These are phyloP conservation scores for Sander lucioperca DNA, from an alignment of 2,113 vertebrate genomes.

Conservation along the genomic window DNA sequence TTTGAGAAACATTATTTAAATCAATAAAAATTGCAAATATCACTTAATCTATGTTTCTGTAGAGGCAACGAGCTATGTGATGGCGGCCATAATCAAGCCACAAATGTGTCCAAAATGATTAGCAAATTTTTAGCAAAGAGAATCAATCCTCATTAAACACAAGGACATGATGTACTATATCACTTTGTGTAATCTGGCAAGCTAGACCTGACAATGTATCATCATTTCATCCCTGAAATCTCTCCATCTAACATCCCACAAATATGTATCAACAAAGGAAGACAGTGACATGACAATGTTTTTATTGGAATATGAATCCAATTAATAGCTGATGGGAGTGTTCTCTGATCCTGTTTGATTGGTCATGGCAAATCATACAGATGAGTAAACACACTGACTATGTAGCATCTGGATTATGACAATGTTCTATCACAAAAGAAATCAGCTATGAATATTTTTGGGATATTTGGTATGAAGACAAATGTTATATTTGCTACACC, in stretches of 20 bases:
- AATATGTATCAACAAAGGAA: slow-evolving; percentile 42
- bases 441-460: background rate
- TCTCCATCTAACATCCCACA: slow-evolving; percentile 16
- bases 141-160: slow-evolving; percentile 20
- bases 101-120: slow-evolving; percentile 17
- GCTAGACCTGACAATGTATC: background rate
- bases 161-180: background rate
- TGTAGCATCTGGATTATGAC: slow-evolving; percentile 6
- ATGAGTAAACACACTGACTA: slow-evolving; percentile 25
- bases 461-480: background rate
- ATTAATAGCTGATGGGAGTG: slow-evolving; percentile 43
- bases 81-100: background rate
- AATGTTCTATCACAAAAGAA: background rate
- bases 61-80: background rate
- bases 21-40: background rate
- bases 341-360: slow-evolving; percentile 40
- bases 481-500: background rate
- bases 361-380: slow-evolving; percentile 19
- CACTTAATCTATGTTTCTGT: background rate
- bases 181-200: slow-evolving; percentile 14
- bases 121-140: slow-evolving; percentile 1
- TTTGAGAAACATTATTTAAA: slow-evolving; percentile 1
- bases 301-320: slow-evolving; percentile 53
- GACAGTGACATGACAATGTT: slow-evolving; percentile 32
- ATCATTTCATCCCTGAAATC: slow-evolving; percentile 13